Evolutionary conservation across 2,113 vertebrate species (phyloP).

Genomic region (Psittacara wagleri): DNA sequence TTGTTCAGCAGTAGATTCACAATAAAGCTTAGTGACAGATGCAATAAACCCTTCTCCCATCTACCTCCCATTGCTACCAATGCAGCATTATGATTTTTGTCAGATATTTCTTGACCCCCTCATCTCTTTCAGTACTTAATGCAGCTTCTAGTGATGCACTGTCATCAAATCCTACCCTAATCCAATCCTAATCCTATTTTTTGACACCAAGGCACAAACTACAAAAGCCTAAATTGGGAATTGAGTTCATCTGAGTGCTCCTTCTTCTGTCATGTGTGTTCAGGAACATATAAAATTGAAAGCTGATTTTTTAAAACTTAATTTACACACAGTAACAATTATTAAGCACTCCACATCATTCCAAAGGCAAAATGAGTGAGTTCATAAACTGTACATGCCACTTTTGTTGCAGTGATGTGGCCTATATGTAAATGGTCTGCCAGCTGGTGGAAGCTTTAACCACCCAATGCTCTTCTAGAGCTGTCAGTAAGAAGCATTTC

Average conservation of each 20-base stretch:
- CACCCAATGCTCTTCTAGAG: not conserved
- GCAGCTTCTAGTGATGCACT: not conserved
- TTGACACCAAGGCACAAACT: not conserved
- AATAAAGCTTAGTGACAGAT: conserved; percentile 36
- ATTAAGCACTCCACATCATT: not conserved
- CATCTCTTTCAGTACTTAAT: not conserved
- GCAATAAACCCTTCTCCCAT: conserved; percentile 17
- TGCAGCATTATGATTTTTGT: not conserved
- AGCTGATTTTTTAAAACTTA: not conserved
- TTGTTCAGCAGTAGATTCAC: conserved; percentile 12
- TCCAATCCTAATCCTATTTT: not conserved
- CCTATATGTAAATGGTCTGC: not conserved
- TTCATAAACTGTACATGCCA: not conserved
- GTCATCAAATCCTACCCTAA: not conserved
- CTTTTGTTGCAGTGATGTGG: not conserved
- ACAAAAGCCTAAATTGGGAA: not conserved
- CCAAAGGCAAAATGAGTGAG: not conserved
- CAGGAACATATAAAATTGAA: not conserved
- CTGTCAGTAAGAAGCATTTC: not conserved
- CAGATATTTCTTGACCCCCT: conserved; percentile 15
- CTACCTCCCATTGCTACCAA: conserved; percentile 7
- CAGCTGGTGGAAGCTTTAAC: fast-evolving
- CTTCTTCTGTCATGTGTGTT: not conserved
- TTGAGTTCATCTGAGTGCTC: not conserved
- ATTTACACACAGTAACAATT: not conserved